A percentile compares a stretch with the other conserved stretches of the same genome.
These are phyloP conservation scores for Danio aesculapii DNA, from an alignment of 2,797 vertebrate genomes.

Conservation along the genomic window DNA sequence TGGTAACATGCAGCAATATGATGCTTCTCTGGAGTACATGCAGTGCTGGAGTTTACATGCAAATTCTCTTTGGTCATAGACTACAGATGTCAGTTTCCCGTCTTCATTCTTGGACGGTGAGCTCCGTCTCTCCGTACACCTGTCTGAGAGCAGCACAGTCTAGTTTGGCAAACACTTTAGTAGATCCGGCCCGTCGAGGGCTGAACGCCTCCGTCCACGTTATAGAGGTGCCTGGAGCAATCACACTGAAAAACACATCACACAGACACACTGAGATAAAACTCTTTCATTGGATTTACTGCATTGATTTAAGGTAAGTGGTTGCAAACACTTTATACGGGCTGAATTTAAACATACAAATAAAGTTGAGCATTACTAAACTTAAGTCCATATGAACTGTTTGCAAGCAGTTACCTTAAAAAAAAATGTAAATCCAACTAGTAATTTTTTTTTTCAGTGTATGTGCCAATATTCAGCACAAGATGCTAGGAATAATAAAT, in stretches of 20 bases:
- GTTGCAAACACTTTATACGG: too few relatives aligned
- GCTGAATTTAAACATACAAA: too few relatives aligned
- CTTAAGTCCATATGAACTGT: too few relatives aligned
- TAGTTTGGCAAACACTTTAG: slow-evolving; percentile 84
- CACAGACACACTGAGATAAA: neutral
- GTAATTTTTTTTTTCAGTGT: too few relatives aligned
- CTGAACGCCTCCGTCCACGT: slow-evolving; percentile 77
- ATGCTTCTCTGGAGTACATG: neutral
- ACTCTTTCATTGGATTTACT: neutral
- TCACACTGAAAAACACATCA: slow-evolving; percentile 54
- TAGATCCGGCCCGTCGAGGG: slow-evolving; percentile 73
- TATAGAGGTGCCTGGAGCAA: slow-evolving; percentile 70
- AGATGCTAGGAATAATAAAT: too few relatives aligned
- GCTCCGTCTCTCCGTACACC: slow-evolving; percentile 81
- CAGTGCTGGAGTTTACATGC: neutral
- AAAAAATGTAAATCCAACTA: too few relatives aligned
- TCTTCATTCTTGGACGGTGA: neutral
- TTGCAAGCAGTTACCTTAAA: too few relatives aligned
- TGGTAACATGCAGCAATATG: neutral
- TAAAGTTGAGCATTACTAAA: too few relatives aligned
- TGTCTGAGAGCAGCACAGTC: slow-evolving; percentile 81
- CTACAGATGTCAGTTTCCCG: neutral
- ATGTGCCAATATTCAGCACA: too few relatives aligned
- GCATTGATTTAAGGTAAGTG: too few relatives aligned
- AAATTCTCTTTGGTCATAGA: neutral